Base-by-base conservation (phyloP, 1,140 invertebrate genomes). In the Trachymyrmex cornetzi region DNA sequence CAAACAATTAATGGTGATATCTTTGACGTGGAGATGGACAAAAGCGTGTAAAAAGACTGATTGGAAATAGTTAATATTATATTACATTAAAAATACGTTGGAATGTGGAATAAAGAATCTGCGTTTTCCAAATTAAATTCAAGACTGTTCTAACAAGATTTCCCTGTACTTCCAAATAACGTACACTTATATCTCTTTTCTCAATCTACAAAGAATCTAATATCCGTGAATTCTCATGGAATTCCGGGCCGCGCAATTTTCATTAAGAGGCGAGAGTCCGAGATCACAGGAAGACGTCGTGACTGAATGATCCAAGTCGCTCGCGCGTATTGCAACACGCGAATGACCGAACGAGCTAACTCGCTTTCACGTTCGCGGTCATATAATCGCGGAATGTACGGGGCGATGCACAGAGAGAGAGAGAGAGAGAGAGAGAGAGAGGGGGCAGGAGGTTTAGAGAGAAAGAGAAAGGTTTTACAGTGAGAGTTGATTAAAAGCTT, bases 401-500 rank as follows among this genome's bases (percentile, higher is more conserved):
- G 12, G 34, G 4, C 48, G 14, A 55, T 53, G 27, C 57, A 34
- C 12, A 34, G 61, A 48, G 11, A 24, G 27, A 12, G 77, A 30
- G 48, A 34, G 30, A 22, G 1, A 48, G 22, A 77, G 38, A 44
- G 59, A 34, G 0, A 80, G 3, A 14, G 7, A 38, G 57, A 30
- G 69, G n/a, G 16, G 27, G 6, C 12, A 3, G 5, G 14, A 11
- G 27, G 44, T 3, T 24, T 11, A n/a, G 24, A 69, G 12, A 53
- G 71, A 57, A 72, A 50, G 44, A 80, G 63, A 71, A 71, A 84
- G 80, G 74, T 84, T 87, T 82, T 44, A 16, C 69, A 64, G 72
- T 79, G 81, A 88, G 77, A 86, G 87, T 91, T 91, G 89, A 91
- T 91, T 91, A 91, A 91, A 91, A 91, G 90, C 90, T 85, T 85